phyloP scores from a whole-genome alignment of 2,113 vertebrate species.

The Macrotis lagotis region DNA sequence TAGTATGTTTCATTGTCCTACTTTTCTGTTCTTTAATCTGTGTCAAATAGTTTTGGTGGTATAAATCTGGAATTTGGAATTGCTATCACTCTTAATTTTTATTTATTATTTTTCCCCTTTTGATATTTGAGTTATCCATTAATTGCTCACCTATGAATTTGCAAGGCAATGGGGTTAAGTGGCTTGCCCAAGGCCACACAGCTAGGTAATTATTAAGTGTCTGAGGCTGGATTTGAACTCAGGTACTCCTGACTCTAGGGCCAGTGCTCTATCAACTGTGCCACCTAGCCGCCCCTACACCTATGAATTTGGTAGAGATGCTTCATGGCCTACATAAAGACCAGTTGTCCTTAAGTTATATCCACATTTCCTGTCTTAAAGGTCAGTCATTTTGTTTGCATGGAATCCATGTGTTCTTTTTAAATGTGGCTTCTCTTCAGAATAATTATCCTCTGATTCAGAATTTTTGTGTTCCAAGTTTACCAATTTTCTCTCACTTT shows the following conservation, averaged over 20 bases:
- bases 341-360: not conserved
- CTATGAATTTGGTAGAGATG: not conserved
- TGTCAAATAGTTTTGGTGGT: not conserved
- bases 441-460: not conserved
- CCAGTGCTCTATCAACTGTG: too few species aligned
- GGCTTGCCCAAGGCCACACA: too few species aligned
- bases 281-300: too few species aligned
- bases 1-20: not conserved
- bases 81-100: not conserved
- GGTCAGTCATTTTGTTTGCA: not conserved
- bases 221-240: too few species aligned
- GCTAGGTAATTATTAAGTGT: too few species aligned
- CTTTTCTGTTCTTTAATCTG: not conserved
- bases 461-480: not conserved
- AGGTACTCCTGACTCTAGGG: too few species aligned
- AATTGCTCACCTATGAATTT: not conserved
- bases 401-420: not conserved
- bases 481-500: not conserved
- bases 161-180: too few species aligned
- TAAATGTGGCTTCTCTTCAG: too few species aligned
- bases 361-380: not conserved
- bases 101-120: not conserved
- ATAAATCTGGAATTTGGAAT: not conserved
- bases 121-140: not conserved
- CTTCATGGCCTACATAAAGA: not conserved